Conservation (phyloP, 2,797 vertebrate genomes). For the Epinephelus awoara region DNA sequence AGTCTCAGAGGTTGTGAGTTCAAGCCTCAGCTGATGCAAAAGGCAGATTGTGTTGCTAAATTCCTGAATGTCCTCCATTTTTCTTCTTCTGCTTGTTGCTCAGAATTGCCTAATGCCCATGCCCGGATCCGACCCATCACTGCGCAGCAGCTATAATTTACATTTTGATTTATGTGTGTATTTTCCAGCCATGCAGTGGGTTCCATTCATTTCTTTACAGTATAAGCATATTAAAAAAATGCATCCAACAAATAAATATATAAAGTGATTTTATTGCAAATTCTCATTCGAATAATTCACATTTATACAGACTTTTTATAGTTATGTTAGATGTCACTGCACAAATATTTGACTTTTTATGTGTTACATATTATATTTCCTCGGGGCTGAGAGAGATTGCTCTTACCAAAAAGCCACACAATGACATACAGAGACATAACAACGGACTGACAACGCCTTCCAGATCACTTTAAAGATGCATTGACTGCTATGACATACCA, state of each 20-base stretch:
- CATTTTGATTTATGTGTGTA: too few species aligned
- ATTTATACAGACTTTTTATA: conserved; percentile 38
- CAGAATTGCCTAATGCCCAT: too few species aligned
- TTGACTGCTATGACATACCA: background rate
- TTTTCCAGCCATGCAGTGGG: too few species aligned
- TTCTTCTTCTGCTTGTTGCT: too few species aligned
- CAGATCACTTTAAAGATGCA: background rate
- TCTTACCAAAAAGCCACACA: conserved; percentile 8
- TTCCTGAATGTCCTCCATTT: too few species aligned
- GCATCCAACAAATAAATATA: conserved; percentile 17
- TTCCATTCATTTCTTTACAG: too few species aligned
- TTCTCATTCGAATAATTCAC: conserved; percentile 37
- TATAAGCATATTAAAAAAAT: background rate
- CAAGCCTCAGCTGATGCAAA: too few species aligned
- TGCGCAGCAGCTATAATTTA: too few species aligned
- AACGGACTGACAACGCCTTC: conserved; percentile 1
- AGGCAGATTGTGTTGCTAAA: too few species aligned
- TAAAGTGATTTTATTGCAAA: conserved; percentile 51
- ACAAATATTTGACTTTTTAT: conserved; percentile 2
- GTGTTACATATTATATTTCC: background rate
- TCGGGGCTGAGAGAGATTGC: background rate
- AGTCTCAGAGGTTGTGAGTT: too few species aligned
- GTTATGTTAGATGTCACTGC: conserved; percentile 10
- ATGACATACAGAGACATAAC: background rate
- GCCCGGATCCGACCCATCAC: too few species aligned